phyloP scores from a whole-genome alignment of 2,113 vertebrate species.

The Dromaius novaehollandiae region DNA sequence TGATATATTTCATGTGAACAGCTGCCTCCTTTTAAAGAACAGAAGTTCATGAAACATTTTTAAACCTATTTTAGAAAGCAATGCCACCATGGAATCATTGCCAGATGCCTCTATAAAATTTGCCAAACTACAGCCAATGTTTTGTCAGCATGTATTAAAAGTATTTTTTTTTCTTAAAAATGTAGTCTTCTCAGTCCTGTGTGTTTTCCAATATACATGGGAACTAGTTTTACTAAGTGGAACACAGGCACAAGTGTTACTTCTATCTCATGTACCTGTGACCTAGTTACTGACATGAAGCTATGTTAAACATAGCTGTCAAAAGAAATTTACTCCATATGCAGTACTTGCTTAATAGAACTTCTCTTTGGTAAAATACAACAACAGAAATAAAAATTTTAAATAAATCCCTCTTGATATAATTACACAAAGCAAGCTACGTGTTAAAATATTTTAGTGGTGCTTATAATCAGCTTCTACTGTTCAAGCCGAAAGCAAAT shows the following conservation, averaged over 20 bases:
- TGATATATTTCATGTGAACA: neutral
- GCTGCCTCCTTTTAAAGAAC: neutral
- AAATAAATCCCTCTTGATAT: neutral
- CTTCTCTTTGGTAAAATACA: neutral
- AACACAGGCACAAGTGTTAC: neutral
- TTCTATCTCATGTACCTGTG: neutral
- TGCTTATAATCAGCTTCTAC: neutral
- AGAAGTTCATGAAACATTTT: neutral
- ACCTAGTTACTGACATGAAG: neutral
- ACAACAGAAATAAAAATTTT: neutral
- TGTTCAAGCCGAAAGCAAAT: neutral
- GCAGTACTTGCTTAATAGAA: neutral
- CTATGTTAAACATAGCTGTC: neutral
- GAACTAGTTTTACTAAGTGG: neutral
- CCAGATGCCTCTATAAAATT: neutral
- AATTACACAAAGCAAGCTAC: neutral
- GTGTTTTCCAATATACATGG: neutral
- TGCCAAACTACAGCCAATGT: neutral
- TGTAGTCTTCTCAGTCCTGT: neutral
- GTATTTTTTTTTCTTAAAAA: neutral
- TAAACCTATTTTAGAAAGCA: neutral
- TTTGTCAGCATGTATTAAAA: conserved; percentile 5
- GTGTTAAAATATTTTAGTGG: neutral
- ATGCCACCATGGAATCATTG: neutral
- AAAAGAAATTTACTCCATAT: neutral